A percentile compares a stretch with the other conserved stretches of the same genome.
These are phyloP conservation scores for Lagodon rhomboides DNA, from an alignment of 2,797 vertebrate genomes.

Conservation along the genomic window DNA sequence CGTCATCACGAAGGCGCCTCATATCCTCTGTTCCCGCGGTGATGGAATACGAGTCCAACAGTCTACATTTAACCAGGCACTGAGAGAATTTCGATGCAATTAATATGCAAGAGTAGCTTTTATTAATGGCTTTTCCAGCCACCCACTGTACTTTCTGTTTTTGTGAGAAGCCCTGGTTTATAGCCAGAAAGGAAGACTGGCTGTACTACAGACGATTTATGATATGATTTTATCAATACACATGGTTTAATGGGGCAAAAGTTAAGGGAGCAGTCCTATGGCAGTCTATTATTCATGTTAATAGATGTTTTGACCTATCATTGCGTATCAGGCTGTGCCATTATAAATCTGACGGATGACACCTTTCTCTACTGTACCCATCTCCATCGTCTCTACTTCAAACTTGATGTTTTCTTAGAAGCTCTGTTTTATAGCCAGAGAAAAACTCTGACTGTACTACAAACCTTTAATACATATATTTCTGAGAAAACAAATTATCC, in stretches of 20 bases:
- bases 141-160: conserved; percentile 1
- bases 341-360: not conserved
- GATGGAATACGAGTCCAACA: conserved; percentile 12
- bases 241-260: not conserved
- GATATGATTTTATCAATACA: not conserved
- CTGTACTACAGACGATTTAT: conserved; percentile 35
- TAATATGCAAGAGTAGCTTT: conserved; percentile 41
- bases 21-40: conserved; percentile 22
- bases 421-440: not conserved
- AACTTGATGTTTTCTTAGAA: not conserved
- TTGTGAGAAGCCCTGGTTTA: conserved; percentile 18
- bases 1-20: conserved; percentile 25
- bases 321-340: not conserved
- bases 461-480: not conserved
- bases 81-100: conserved; percentile 26
- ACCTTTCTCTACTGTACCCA: not conserved
- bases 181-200: not conserved
- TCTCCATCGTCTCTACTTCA: not conserved
- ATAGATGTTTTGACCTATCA: not conserved
- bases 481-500: not conserved
- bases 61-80: conserved; percentile 19
- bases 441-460: not conserved
- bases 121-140: conserved; percentile 17
- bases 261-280: conserved; percentile 1
- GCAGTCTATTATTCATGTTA: not conserved